phyloP scores from a whole-genome alignment of 2,888 invertebrate genomes.

The Cephalotes varians region DNA sequence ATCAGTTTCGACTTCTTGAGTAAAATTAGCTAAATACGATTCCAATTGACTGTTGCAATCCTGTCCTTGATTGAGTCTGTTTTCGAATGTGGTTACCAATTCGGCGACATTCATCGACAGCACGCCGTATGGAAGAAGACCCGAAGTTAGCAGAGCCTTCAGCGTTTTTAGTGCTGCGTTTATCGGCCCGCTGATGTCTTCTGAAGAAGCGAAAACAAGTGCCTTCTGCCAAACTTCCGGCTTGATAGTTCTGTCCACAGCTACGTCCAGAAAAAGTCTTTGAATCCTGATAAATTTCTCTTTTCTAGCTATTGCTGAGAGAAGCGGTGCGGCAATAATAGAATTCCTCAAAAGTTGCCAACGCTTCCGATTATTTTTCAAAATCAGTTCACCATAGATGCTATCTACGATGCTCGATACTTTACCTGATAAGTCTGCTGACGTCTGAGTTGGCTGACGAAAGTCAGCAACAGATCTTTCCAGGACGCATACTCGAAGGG shows the following conservation, averaged over 20 bases:
- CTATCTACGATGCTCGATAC: conserved; percentile 13
- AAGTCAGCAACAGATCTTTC: conserved; percentile 43
- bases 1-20: not conserved
- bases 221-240: conserved; percentile 22
- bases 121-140: not conserved
- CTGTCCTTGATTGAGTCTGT: conserved; percentile 8
- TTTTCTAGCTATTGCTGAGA: conserved; percentile 6
- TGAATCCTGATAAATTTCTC: conserved; percentile 18
- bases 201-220: conserved; percentile 24
- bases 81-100: not conserved
- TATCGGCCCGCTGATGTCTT: conserved; percentile 15
- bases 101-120: conserved; percentile 1
- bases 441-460: conserved; percentile 55
- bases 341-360: conserved; percentile 38
- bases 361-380: not conserved
- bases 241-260: not conserved
- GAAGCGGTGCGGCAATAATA: not conserved
- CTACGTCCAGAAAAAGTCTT: conserved; percentile 29
- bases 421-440: not conserved
- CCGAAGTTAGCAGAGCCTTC: conserved; percentile 9
- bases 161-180: conserved; percentile 29
- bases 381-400: conserved; percentile 32
- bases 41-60: conserved; percentile 2
- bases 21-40: not conserved
- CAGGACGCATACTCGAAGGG: conserved; percentile 27